A percentile compares a stretch with the other conserved stretches of the same genome.
phyloP scores from a whole-genome alignment of 1,140 invertebrate species.

The Dendrolimus kikuchii region DNA sequence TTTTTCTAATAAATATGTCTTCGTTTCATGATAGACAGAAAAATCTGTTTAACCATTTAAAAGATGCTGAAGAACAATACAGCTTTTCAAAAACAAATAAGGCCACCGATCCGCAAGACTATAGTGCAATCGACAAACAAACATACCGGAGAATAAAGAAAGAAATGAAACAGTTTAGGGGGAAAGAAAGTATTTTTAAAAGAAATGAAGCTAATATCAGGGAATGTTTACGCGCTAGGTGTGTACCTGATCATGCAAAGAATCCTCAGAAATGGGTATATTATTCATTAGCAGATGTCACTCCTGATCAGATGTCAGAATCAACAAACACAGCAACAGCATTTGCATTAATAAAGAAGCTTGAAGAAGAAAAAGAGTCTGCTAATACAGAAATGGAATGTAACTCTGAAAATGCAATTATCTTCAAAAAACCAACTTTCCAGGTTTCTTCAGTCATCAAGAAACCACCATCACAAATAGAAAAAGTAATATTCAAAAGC shows the following conservation, averaged over 20 bases:
- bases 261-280: conserved; percentile 86
- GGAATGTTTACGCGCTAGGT: conserved; percentile 66
- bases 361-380: conserved; percentile 72
- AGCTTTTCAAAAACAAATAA: conserved; percentile 62
- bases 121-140: conserved; percentile 43
- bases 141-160: conserved; percentile 43
- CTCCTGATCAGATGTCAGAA: conserved; percentile 80
- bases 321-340: conserved; percentile 81
- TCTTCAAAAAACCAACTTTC: conserved; percentile 70
- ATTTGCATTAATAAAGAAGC: conserved; percentile 78
- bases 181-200: conserved; percentile 85
- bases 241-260: conserved; percentile 78
- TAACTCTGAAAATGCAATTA: conserved; percentile 38
- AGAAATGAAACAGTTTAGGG: conserved; percentile 75
- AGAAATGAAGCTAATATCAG: conserved; percentile 76
- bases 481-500: conserved; percentile 74
- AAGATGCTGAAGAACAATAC: conserved; percentile 71
- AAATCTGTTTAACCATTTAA: conserved; percentile 70
- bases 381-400: conserved; percentile 31
- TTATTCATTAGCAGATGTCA: conserved; percentile 82
- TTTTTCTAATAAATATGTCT: conserved; percentile 33
- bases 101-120: conserved; percentile 31
- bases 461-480: conserved; percentile 31
- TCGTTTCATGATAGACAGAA: conserved; percentile 71
- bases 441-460: conserved; percentile 46